phyloP scores from a whole-genome alignment of 1,140 invertebrate species.

The Penaeus chinensis region DNA sequence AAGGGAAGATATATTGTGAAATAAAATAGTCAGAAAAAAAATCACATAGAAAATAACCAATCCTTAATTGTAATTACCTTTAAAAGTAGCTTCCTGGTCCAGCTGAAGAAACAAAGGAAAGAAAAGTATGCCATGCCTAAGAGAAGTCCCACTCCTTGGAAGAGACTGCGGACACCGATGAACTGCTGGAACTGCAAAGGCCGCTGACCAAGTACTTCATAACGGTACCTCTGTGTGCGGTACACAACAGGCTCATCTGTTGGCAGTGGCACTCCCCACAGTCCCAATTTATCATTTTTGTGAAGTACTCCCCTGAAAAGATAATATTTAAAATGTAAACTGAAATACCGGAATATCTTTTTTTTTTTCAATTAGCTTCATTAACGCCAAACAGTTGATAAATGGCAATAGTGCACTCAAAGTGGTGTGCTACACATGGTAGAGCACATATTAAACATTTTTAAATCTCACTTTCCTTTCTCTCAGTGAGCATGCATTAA shows the following conservation, averaged over 20 bases:
- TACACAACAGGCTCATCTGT: constrained; percentile 57
- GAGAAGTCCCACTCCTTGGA: constrained; percentile 44
- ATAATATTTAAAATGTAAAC: neutral
- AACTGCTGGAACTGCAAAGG: constrained; percentile 59
- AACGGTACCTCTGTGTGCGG: constrained; percentile 52
- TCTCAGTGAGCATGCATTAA: too few relatives aligned
- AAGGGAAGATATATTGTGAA: too few relatives aligned
- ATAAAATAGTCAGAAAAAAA: neutral
- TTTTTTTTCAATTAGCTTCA: neutral
- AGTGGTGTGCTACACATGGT: too few relatives aligned
- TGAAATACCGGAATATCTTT: too few relatives aligned
- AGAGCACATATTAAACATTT: too few relatives aligned
- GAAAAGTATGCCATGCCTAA: constrained; percentile 53
- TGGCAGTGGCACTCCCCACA: constrained; percentile 40
- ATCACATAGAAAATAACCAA: neutral
- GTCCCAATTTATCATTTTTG: constrained; percentile 42
- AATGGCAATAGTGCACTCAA: too few relatives aligned
- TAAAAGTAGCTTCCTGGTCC: constrained; percentile 58
- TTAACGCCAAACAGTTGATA: too few relatives aligned
- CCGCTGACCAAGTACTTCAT: constrained; percentile 40
- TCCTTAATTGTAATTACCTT: constrained; percentile 38
- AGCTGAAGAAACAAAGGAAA: constrained; percentile 47
- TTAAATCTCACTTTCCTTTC: too few relatives aligned
- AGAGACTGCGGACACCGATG: constrained; percentile 1
- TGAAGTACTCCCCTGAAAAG: constrained; percentile 32